Percentiles rank a stretch among this genome's conserved stretches.
Evolutionary conservation across 2,797 vertebrate genomes (phyloP).

Genomic region (Lacerta agilis): DNA sequence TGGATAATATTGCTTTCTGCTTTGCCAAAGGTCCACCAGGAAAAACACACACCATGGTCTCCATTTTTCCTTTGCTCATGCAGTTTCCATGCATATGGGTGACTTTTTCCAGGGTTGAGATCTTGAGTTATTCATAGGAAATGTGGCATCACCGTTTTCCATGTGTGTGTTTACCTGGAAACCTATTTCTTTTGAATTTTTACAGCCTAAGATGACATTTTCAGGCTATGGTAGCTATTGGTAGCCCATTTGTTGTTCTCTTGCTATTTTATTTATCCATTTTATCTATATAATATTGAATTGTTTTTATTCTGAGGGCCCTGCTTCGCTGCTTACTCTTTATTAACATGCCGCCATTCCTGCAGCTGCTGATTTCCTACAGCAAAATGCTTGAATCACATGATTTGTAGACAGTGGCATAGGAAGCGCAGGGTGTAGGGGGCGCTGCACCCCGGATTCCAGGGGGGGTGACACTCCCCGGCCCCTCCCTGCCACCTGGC

Average conservation of each 20-base stretch:
- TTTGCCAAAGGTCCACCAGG: not conserved
- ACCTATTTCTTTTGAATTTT: not conserved
- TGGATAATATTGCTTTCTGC: not conserved
- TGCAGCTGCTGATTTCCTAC: not conserved
- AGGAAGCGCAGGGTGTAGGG: no score
- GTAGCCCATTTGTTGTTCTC: not conserved
- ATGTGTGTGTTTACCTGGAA: not conserved
- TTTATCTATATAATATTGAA: not conserved
- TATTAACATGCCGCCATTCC: not conserved
- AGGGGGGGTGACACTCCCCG: no score
- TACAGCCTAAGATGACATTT: not conserved
- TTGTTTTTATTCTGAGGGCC: not conserved
- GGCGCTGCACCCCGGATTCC: no score
- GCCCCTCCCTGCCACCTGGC: no score
- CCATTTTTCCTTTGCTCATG: not conserved
- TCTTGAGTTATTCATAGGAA: not conserved
- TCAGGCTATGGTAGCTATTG: not conserved
- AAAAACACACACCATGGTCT: not conserved
- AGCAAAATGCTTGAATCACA: not conserved
- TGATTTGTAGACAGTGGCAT: not conserved
- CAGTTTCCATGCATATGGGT: not conserved
- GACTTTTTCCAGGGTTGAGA: not conserved
- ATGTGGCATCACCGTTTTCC: not conserved
- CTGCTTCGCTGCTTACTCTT: not conserved
- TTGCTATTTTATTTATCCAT: not conserved